phyloP scores from a whole-genome alignment of 2,113 vertebrate genomes.

The Oryzias celebensis region DNA sequence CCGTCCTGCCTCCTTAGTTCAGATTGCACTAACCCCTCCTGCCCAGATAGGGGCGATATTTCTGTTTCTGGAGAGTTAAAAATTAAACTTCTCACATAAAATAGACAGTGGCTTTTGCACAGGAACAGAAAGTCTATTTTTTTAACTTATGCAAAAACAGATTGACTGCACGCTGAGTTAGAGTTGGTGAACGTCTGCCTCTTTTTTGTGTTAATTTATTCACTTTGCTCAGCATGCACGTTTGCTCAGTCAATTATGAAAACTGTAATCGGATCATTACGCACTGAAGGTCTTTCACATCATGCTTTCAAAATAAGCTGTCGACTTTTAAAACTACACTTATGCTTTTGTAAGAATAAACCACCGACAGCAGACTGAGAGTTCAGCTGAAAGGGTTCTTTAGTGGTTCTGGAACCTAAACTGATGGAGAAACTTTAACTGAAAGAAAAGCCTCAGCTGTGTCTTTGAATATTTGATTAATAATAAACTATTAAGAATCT shows the following conservation, averaged over 20 bases:
- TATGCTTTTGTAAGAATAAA: slow-evolving; percentile 2
- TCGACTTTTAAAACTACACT: neutral
- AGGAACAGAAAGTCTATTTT: slow-evolving; percentile 63
- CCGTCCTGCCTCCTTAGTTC: slow-evolving; percentile 59
- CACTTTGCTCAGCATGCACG: slow-evolving; percentile 21
- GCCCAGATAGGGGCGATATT: slow-evolving; percentile 47
- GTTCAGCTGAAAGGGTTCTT: slow-evolving; percentile 3
- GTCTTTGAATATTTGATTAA: slow-evolving; percentile 11
- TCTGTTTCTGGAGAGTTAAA: slow-evolving; percentile 16
- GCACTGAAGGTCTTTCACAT: slow-evolving; percentile 1
- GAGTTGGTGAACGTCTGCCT: slow-evolving; percentile 12
- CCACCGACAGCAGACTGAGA: neutral
- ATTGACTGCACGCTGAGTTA: slow-evolving; percentile 39
- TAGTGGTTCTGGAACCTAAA: neutral
- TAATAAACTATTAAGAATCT: slow-evolving; percentile 5
- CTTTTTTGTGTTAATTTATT: slow-evolving; percentile 56
- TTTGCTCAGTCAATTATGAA: slow-evolving; percentile 5
- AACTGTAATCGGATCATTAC: neutral
- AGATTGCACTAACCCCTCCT: slow-evolving; percentile 68
- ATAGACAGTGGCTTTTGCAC: slow-evolving; percentile 53
- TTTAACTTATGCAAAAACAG: slow-evolving; percentile 62
- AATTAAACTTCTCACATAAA: slow-evolving; percentile 34
- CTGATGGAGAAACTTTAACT: too few relatives aligned
- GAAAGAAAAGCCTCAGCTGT: neutral
- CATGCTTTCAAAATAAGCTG: neutral